Base-by-base conservation (phyloP, 2,888 invertebrate species). In the Epirrhoe alternata region DNA sequence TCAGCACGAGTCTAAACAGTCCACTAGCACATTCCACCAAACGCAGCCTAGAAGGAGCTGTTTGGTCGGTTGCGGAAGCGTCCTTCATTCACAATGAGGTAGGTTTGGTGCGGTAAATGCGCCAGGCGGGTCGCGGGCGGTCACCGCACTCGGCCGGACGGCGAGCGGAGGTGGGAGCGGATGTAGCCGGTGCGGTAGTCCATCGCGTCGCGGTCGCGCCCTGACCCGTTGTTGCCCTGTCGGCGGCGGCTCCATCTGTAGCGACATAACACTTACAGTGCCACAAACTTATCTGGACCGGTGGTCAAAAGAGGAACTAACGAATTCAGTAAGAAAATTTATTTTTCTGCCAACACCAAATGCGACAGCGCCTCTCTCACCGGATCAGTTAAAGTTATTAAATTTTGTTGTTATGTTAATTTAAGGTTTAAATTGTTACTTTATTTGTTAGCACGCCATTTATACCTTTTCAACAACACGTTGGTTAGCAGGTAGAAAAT, bases 121-220 rank as follows among this genome's bases (percentile, higher is more conserved):
- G 51, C 55, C 35, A 56, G 63, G 63, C 63, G 56, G 51, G 67
- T 47, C 47, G 64, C 63, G 31, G 42, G 67, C 63, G 67, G 67
- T 67, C 67, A 63, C 58, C 98, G 95, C 89, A 98, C 98, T 90
- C 98, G 96, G 86, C 98, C 98, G 74, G 97, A 98, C 57, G 98
- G 98, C 81, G 98, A 98, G 78, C 98, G 96, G 80, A 98, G 95
- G 91, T 98, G 97, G 75, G 98, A 98, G 79, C 97, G 96, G 87
- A 98, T 98, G 94, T 98, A 98, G 70, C 97, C 97, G 53, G 97
- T 97, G 80, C 97, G 95, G 89, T 96, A 97, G 90, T 97, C 97
- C 83, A 96, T 95, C 60, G 95, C 94, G 87, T 96, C 96, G 72
- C 95, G 94, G 78, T 94, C 94, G 85, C 92, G 87, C 1, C 89